A percentile compares a stretch with the other conserved stretches of the same genome.
These are phyloP conservation scores for Netelia fuscicornis DNA, from an alignment of 2,888 invertebrate genomes.

Conservation along the genomic window DNA sequence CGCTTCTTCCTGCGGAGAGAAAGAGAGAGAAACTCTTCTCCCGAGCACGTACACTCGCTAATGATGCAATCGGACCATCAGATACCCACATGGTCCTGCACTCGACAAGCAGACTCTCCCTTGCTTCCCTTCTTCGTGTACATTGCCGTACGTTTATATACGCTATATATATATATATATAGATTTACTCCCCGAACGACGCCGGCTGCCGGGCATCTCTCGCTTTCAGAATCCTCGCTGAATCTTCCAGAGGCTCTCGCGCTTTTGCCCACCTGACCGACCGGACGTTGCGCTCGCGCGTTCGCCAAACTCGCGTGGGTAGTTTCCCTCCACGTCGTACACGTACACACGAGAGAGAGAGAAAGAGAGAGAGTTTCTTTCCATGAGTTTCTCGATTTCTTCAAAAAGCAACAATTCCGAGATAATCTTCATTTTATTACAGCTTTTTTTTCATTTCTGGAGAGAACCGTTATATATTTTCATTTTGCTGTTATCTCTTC, in stretches of 20 bases:
- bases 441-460: neutral
- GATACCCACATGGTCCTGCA: constrained; percentile 69
- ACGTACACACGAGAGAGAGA: constrained; percentile 48
- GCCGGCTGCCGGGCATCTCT: constrained; percentile 57
- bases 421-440: constrained; percentile 10
- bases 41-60: constrained; percentile 77
- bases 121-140: constrained; percentile 58
- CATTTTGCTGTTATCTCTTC: neutral
- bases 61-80: constrained; percentile 81
- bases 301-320: constrained; percentile 68
- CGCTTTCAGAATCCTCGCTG: constrained; percentile 35
- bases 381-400: constrained; percentile 39
- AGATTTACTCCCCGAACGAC: constrained; percentile 19
- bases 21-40: constrained; percentile 39
- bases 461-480: constrained; percentile 46
- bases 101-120: constrained; percentile 67
- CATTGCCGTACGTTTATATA: constrained; percentile 56
- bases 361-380: constrained; percentile 5
- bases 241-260: constrained; percentile 40
- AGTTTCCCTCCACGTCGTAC: constrained; percentile 28
- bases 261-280: constrained; percentile 72
- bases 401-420: constrained; percentile 37
- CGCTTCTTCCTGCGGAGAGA: constrained; percentile 42
- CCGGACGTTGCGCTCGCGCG: constrained; percentile 63
- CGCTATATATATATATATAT: constrained; percentile 18